phyloP scores from a whole-genome alignment of 2,797 vertebrate species.

The Agapornis canus region DNA sequence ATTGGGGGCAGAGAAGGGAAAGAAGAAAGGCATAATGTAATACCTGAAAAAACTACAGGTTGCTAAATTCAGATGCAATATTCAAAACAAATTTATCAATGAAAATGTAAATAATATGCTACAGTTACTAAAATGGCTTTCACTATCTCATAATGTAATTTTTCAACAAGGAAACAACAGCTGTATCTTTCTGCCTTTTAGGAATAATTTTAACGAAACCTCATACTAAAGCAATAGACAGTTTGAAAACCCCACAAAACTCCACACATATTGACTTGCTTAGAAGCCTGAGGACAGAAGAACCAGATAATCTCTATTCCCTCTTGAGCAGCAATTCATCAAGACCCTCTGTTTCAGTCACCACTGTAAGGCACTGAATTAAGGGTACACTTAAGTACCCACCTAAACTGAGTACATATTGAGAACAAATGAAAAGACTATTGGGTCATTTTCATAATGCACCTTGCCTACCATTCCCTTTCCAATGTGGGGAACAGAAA shows the following conservation, averaged over 20 bases:
- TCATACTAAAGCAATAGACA: not conserved
- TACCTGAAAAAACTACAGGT: conserved; percentile 1
- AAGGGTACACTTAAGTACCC: not conserved
- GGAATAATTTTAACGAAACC: not conserved
- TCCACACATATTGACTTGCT: not conserved
- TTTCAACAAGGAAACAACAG: not conserved
- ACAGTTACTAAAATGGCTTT: not conserved
- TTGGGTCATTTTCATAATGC: not conserved
- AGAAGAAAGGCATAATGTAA: conserved; percentile 19
- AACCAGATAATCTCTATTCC: not conserved
- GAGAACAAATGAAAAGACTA: not conserved
- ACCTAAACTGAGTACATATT: not conserved
- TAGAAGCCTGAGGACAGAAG: not conserved
- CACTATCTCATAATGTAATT: not conserved
- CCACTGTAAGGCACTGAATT: not conserved
- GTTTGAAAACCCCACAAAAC: not conserved
- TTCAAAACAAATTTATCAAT: not conserved
- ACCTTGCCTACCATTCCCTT: fast-evolving
- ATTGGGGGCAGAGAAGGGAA: not conserved
- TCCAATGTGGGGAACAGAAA: not conserved
- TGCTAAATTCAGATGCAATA: not conserved
- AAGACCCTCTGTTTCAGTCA: not conserved
- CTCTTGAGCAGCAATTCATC: not conserved
- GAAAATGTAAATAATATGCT: not conserved
- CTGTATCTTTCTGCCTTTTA: not conserved